A percentile compares a stretch with the other conserved stretches of the same genome.
Evolutionary conservation across 1,140 invertebrate genomes (phyloP).

Genomic region (Drosophila parabipectinata): DNA sequence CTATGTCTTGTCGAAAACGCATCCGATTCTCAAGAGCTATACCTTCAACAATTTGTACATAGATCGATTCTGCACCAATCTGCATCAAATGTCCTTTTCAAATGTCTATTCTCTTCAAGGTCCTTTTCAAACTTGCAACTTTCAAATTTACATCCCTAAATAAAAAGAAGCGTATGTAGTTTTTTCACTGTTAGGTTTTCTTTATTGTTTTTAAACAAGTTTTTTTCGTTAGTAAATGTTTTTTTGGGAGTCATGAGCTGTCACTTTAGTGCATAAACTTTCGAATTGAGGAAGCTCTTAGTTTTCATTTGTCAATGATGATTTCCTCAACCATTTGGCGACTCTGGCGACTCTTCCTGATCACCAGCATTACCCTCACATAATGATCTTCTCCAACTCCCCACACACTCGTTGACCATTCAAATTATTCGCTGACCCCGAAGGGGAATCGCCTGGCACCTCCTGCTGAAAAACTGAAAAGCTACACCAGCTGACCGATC

Average conservation of each 20-base stretch:
- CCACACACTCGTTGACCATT: constrained; percentile 40
- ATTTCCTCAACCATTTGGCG: constrained; percentile 26
- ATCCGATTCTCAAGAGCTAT: no score
- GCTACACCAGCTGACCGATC: constrained; percentile 64
- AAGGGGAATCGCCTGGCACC: constrained; percentile 7
- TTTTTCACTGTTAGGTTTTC: no score
- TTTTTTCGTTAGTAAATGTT: neutral
- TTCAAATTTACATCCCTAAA: no score
- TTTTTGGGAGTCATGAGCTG: neutral
- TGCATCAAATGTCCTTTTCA: no score
- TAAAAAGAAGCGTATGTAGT: no score
- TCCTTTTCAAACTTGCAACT: no score
- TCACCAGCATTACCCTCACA: constrained; percentile 24
- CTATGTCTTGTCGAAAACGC: no score
- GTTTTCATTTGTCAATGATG: constrained; percentile 12
- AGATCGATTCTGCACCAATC: no score
- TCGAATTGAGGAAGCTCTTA: constrained; percentile 6
- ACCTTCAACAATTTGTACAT: no score
- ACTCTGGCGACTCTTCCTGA: constrained; percentile 37
- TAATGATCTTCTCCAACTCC: constrained; percentile 11
- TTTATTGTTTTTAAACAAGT: no score
- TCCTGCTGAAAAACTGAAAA: constrained; percentile 13
- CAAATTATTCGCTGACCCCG: constrained; percentile 41
- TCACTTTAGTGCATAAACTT: neutral
- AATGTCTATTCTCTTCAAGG: no score